Base-by-base conservation (phyloP, 2,888 invertebrate species). In the Parelbella ahira region DNA sequence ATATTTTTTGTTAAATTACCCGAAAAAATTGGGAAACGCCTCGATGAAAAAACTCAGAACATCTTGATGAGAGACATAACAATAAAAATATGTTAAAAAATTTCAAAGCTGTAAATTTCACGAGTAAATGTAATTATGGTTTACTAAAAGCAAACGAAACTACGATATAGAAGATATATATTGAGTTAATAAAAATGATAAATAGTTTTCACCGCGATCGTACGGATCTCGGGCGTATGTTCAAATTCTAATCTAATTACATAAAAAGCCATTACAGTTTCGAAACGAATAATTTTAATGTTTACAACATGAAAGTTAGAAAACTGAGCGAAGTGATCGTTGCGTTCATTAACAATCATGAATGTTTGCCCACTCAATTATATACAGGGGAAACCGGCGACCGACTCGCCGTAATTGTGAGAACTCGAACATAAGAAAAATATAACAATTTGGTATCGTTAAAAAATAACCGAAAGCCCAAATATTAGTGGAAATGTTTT, bases 261-360 rank as follows among this genome's bases (percentile, higher is more conserved):
- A 48, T 45, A 48, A 50, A n/a, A 55, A 42, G 34, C 46, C 47
- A 44, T 50, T 51, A 39, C 38, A 49, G 49, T 54, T 54, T 54
- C 51, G 49, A 49, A 47, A 49, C 44, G 50, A 52, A 49, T 54
- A 54, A 56, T 65, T 57, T 59, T 55, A 64, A 19, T 71, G 67
- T 76, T 71, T 75, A 79, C 74, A 74, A 76, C 69, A 73, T 73
- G 79, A 80, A 79, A 80, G 78, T 65, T 39, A 58, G 58, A 55
- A 53, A 56, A 47, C 44, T 50, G 55, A 62, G 56, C 59, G 55
- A 62, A 67, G 51, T 42, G 49, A 65, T 67, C 59, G 58, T 68
- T 69, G 52, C 57, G 47, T 58, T 68, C 65, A 73, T 73, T 71
- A 69, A 63, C 56, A 59, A 56, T 55, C 56, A 59, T 49, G 55